A percentile compares a stretch with the other conserved stretches of the same genome.
These are phyloP conservation scores for Apeltes quadracus DNA, from an alignment of 2,113 vertebrate species.

Conservation along the genomic window DNA sequence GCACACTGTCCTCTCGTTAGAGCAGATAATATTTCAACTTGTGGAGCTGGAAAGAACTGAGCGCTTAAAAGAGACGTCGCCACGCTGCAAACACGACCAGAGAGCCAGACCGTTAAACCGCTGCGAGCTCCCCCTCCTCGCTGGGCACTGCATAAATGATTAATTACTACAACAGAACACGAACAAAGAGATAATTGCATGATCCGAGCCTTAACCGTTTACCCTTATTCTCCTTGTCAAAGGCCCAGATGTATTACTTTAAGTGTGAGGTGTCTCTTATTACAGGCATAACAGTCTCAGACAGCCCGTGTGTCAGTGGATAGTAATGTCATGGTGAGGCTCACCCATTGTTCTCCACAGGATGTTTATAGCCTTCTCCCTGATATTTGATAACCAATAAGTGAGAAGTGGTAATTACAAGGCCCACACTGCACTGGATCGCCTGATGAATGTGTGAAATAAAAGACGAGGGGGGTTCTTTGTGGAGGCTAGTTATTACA, in stretches of 20 bases:
- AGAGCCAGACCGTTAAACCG: conserved; percentile 49
- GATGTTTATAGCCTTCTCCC: conserved; percentile 75
- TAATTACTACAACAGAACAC: conserved; percentile 38
- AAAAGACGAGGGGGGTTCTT: conserved; percentile 68
- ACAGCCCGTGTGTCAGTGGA: conserved; percentile 48
- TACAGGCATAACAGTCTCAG: conserved; percentile 76
- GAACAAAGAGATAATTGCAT: conserved; percentile 70
- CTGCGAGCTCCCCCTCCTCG: conserved; percentile 23
- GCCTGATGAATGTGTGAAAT: conserved; percentile 76
- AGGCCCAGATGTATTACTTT: conserved; percentile 72
- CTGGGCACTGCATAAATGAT: conserved; percentile 36
- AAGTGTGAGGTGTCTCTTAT: conserved; percentile 72
- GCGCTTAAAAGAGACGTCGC: conserved; percentile 44
- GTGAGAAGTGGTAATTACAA: conserved; percentile 77
- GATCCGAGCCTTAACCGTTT: conserved; percentile 64
- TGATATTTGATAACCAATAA: conserved; percentile 80
- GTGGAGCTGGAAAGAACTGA: conserved; percentile 31
- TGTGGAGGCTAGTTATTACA: conserved; percentile 65
- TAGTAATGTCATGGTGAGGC: conserved; percentile 68
- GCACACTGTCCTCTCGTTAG: conserved; percentile 53
- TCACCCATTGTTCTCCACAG: conserved; percentile 71
- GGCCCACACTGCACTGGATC: conserved; percentile 63
- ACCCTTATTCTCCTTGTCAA: conserved; percentile 68
- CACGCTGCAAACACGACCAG: conserved; percentile 32
- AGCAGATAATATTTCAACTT: conserved; percentile 57